Percentiles rank a stretch among this genome's conserved stretches.
These are phyloP conservation scores for Ailurus styani DNA, from an alignment of 2,113 vertebrate genomes.

Conservation along the genomic window DNA sequence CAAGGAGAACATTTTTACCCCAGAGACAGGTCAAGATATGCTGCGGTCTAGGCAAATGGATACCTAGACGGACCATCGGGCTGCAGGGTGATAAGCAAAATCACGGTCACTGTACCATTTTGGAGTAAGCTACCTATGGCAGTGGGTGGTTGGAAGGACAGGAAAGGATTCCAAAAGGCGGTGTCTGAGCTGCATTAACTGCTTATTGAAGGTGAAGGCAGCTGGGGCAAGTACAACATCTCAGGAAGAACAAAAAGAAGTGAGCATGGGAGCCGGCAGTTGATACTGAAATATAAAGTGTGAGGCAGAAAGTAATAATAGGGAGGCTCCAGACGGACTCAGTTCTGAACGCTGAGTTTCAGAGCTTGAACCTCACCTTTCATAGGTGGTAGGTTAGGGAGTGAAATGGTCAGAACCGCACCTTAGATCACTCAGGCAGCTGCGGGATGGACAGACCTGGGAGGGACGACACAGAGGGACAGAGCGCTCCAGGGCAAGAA, in stretches of 20 bases:
- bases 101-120: neutral
- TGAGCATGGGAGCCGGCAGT: neutral
- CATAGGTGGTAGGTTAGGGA: neutral
- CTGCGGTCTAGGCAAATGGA: neutral
- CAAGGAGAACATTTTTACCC: neutral
- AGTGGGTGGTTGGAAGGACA: neutral
- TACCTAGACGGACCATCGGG: neutral
- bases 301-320: neutral
- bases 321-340: neutral
- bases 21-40: neutral
- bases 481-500: neutral
- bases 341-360: neutral
- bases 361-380: neutral
- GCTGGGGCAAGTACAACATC: neutral
- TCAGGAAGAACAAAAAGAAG: neutral
- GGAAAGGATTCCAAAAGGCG: neutral
- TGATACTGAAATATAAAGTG: neutral
- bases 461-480: neutral
- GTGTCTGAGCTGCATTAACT: neutral
- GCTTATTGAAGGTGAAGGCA: neutral
- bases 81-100: neutral
- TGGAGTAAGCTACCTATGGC: neutral
- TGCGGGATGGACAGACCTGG: neutral
- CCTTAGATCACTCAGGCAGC: neutral
- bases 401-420: neutral